Conservation (phyloP, 2,888 invertebrate species). For the Dusona sp. region DNA sequence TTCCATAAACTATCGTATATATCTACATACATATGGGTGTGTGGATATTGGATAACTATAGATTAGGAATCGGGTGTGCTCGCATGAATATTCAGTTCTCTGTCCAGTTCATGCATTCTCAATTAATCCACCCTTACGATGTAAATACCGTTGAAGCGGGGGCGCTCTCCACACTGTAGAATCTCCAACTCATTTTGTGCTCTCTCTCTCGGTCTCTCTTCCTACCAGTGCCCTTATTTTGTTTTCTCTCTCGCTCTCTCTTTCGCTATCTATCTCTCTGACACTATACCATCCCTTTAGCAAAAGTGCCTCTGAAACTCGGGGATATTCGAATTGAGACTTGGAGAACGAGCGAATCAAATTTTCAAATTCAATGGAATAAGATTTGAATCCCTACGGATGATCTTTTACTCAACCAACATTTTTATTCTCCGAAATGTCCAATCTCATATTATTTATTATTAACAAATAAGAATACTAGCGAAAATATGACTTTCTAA, state of each 20-base stretch:
- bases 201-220: slow-evolving; percentile 2
- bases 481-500: neutral
- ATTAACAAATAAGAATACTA: neutral
- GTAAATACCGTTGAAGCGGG: slow-evolving; percentile 68
- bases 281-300: neutral
- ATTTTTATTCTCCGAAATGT: neutral
- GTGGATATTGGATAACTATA: slow-evolving; percentile 24
- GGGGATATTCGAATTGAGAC: slow-evolving; percentile 1
- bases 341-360: neutral
- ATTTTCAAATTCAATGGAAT: slow-evolving; percentile 19
- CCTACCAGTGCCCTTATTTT: neutral
- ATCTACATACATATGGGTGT: neutral
- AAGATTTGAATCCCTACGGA: neutral
- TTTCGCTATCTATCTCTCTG: neutral
- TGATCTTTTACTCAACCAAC: neutral
- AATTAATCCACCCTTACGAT: slow-evolving; percentile 74
- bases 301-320: slow-evolving; percentile 8
- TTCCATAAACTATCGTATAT: neutral
- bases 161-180: slow-evolving; percentile 42
- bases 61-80: slow-evolving; percentile 55
- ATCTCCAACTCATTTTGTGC: slow-evolving; percentile 68
- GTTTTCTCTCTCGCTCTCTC: neutral
- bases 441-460: neutral
- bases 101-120: slow-evolving; percentile 75
- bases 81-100: slow-evolving; percentile 76